Evolutionary conservation across 2,888 invertebrate species (phyloP), one percentile per base, ranked within the genome.

Genomic region (Cenopis cana): DNA sequence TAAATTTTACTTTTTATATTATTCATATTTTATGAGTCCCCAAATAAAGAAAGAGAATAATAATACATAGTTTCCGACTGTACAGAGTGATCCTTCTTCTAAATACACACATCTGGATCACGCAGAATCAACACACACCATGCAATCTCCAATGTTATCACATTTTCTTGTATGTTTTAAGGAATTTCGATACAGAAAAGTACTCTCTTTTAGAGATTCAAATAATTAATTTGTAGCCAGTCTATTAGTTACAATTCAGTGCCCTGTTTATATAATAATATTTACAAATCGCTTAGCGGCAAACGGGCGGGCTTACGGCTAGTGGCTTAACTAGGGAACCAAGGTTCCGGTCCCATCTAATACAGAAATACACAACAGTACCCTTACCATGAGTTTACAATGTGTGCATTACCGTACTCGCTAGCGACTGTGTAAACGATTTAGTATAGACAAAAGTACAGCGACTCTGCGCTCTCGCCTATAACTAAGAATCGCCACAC

Each of bases 131-230:
- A n/a, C 71, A 67, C 73, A 62, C 69, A 36, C 56, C 69, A 73
- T 65, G 68, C 72, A 68, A 62, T 46, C 64, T 60, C 68, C 61
- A 59, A 69, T 59, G 52, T 67, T 74, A 75, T 75, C 74, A 74
- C 74, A 74, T 73, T 68, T 68, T 54, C 65, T 74, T 74, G 68
- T 60, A 65, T 52, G 54, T 61, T n/a, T n/a, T 66, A 72, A 74
- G 59, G 69, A 72, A 74, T 73, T 70, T 60, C 50, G 61, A 66
- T 61, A 69, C 59, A 65, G 72, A 41, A 68, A 62, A 69, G 36
- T 72, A 76, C 74, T 86, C 91, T 91, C 91, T 92, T 88, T 80
- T 67, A 91, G 91, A 92, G 91, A 92, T 91, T 91, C 91, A 81
- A 81, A 82, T 82, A 79, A 82, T 83, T 80, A 78, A 74, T 80